Conservation (phyloP, 2,797 vertebrate species). For the Austrolebias charrua region DNA sequence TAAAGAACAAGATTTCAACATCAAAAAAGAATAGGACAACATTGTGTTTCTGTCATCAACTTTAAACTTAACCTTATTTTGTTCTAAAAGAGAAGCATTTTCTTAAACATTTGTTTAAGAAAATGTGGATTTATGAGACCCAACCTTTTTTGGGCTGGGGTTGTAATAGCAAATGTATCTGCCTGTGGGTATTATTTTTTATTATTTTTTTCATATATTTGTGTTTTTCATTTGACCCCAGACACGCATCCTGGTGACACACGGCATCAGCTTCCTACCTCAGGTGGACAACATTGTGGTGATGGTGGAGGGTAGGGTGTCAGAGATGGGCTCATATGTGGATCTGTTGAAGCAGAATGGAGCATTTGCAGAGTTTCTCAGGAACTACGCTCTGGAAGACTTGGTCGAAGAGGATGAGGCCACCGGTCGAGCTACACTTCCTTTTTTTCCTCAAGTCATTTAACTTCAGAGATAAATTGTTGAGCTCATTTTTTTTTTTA, state of each 20-base stretch:
- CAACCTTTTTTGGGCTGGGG: too few relatives aligned
- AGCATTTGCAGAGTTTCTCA: slow-evolving; percentile 92
- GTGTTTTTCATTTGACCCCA: slow-evolving; percentile 55
- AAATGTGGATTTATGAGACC: too few relatives aligned
- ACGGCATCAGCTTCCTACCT: slow-evolving; percentile 92
- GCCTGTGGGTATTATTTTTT: too few relatives aligned
- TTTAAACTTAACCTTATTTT: too few relatives aligned
- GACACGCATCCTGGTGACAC: slow-evolving; percentile 94
- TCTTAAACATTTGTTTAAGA: too few relatives aligned
- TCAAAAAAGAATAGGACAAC: too few relatives aligned
- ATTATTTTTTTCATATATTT: not conserved
- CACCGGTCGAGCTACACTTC: slow-evolving; percentile 61
- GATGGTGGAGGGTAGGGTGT: slow-evolving; percentile 87
- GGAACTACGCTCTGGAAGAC: slow-evolving; percentile 87
- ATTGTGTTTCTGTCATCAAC: too few relatives aligned
- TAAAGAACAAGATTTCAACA: too few relatives aligned
- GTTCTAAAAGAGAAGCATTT: too few relatives aligned
- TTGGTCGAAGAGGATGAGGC: slow-evolving; percentile 80
- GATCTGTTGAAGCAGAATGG: slow-evolving; percentile 86
- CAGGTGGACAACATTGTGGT: slow-evolving; percentile 93
- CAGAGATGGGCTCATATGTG: slow-evolving; percentile 92
- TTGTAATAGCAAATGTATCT: not conserved
- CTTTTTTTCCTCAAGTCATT: rapidly evolving
- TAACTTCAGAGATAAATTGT: not conserved
- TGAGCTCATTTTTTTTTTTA: not conserved